Evolutionary conservation across 2,888 invertebrate genomes (phyloP).

Genomic region (Ophion obscuratus): DNA sequence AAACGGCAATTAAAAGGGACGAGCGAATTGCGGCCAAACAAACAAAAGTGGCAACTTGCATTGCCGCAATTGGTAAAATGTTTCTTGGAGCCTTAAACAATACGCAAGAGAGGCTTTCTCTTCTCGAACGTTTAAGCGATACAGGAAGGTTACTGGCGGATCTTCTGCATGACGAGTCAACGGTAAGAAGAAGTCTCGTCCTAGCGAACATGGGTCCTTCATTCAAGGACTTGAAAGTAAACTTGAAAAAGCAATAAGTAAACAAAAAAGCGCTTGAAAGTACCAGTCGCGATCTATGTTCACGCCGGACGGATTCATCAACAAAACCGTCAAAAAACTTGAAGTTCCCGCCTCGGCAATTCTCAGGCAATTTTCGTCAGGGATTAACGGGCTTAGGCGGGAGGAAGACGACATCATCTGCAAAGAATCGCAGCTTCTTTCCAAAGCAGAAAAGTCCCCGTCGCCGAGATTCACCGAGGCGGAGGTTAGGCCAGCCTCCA

Average conservation of each 20-base stretch:
- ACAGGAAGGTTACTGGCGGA: conserved; percentile 37
- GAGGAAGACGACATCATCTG: too few relatives aligned
- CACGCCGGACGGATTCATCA: not conserved
- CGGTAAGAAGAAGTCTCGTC: not conserved
- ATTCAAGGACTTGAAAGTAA: too few relatives aligned
- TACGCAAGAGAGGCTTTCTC: conserved; percentile 8
- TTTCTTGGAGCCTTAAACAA: conserved; percentile 28
- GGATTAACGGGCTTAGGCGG: too few relatives aligned
- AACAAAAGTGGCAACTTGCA: conserved; percentile 36
- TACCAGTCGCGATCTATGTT: conserved; percentile 21
- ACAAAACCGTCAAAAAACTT: conserved; percentile 49
- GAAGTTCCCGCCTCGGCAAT: not conserved
- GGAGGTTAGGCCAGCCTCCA: not conserved
- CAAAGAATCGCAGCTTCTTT: conserved; percentile 12
- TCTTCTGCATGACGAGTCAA: conserved; percentile 26
- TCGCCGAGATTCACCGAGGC: conserved; percentile 8
- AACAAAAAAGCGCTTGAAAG: conserved; percentile 45
- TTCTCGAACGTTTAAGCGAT: not conserved
- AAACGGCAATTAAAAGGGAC: conserved; percentile 47
- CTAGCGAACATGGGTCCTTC: conserved; percentile 35
- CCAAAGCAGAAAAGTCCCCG: conserved; percentile 18
- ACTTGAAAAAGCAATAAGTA: too few relatives aligned
- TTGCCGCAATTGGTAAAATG: conserved; percentile 32
- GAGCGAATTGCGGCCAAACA: conserved; percentile 48
- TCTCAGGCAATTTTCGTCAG: too few relatives aligned